Base-by-base conservation (phyloP, 2,797 vertebrate genomes). In the Sardinella longiceps region DNA sequence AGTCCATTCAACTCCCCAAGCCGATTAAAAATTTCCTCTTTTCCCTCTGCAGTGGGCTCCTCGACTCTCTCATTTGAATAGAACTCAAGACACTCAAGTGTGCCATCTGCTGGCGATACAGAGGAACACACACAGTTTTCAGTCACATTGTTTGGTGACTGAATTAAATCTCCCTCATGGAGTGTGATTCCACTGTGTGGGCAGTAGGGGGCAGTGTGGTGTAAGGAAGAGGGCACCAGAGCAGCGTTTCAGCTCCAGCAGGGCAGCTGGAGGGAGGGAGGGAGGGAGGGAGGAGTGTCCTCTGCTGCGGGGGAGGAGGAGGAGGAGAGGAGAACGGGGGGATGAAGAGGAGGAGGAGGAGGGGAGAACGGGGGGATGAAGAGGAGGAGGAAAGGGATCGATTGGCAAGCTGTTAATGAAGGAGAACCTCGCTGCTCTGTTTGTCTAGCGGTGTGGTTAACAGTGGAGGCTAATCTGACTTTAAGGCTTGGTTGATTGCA, bases 381-480 rank as follows among this genome's bases (percentile, higher is more conserved):
- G 43, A 43, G 43, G 43, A 43, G 43, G 43, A 43, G 48, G 25
- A 30, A 28, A 53, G 15, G 20, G 53, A 66, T 39, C 30, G 66
- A 74, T 74, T 18, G 66, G 15, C 30, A 6, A 39, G 14, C 30
- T 14, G 66, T 9, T 74, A 74, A 74, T 18, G 66, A 74, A 74
- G 66, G 14, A 74, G 66, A 33, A 18, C 33, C 63, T 30, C 30
- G 66, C 66, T 39, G 66, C 14, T 74, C 14, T 74, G 30, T 39
- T 74, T 18, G 66, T 74, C 66, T 30, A 37, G 30, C 37, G 30
- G 37, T 37, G 66, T 74, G 66, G 66, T 74, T 74, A 74, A 74
- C 66, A 15, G 15, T 1, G 14, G 1, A 12, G 30, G 30, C 30
- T 74, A 74, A 74, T 74, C 66, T 18, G 30, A 74, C 12, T 5